Evolutionary conservation across 2,888 invertebrate genomes (phyloP), one percentile per base, ranked within the genome.

Genomic region (Drosophila buzzatii): DNA sequence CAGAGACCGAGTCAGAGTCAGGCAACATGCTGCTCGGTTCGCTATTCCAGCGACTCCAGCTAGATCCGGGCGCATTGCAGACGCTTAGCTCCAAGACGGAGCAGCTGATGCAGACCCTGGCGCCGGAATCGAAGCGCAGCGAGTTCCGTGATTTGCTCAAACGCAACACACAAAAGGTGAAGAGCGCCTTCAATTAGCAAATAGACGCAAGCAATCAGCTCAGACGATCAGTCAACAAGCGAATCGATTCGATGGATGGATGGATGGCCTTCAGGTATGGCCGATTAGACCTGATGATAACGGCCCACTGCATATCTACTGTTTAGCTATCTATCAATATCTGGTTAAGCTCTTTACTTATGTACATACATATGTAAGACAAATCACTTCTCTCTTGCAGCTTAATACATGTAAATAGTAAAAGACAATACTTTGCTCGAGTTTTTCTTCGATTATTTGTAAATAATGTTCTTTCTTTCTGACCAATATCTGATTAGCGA

Each of bases 91-190:
- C 70, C 41, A 83, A 76, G 56, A 85, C 91, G 12, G 90, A 83
- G 62, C 89, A 91, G 14, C 59, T 91, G 3, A 44, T 91, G 31
- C 81, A 76, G n/a, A 74, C 75, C 9, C 66, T 87, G 47, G 71
- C 85, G 1, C 73, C 86, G 10, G 91, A 89, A 42, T 78, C 76
- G 39, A 88, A 72, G 53, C 81, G 86, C n/a, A 74, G 77, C 4
- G 90, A 91, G 12, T 64, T 91, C 23, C 77, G 80, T 16, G 78
- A 86, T 10, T 73, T 87, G 56, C 44, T 91, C 12, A 85, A 85
- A 45, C 75, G 85, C 4, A 87, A 90, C 41, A 84, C 86, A 31
- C 66, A 91, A 20, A 79, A 86, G 53, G 63, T 90, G 1, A 91
- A 85, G 58, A 85, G 81, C 31, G 90, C 79, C 10, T 77, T 90